Evolutionary conservation across 2,888 invertebrate species (phyloP).

Genomic region (Mermis nigrescens): DNA sequence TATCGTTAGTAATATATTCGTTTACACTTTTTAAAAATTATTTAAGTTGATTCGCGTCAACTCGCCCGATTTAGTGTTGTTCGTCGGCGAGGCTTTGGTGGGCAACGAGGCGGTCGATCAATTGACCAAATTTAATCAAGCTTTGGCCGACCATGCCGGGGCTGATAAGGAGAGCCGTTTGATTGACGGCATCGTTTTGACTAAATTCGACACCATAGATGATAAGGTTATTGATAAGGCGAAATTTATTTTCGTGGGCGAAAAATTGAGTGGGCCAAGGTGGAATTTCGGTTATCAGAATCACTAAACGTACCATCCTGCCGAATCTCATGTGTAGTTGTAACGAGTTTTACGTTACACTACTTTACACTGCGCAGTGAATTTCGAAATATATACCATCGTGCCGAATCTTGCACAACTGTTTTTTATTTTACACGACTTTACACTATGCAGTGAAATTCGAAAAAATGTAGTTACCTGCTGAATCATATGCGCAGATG

Average conservation of each 20-base stretch:
- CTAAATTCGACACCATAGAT: conserved; percentile 98
- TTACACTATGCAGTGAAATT: no score
- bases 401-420: no score
- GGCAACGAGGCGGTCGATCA: conserved; percentile 99
- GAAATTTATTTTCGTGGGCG: neutral
- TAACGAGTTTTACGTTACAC: no score
- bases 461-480: no score
- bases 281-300: no score
- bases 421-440: no score
- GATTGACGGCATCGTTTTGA: conserved; percentile 94
- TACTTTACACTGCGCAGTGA: no score
- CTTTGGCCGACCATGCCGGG: conserved; percentile 68
- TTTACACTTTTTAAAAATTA: neutral
- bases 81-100: conserved; percentile 97
- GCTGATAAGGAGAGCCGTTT: conserved; percentile 56
- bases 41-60: conserved; percentile 72
- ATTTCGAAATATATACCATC: no score
- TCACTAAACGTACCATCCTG: no score
- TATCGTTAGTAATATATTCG: no score
- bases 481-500: no score
- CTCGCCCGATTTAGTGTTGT: conserved; percentile 89
- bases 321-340: no score
- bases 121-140: conserved; percentile 91
- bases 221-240: conserved; percentile 50
- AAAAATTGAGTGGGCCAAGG: neutral